Base-by-base conservation (phyloP, 2,888 invertebrate genomes). In the Agrochola lota region DNA sequence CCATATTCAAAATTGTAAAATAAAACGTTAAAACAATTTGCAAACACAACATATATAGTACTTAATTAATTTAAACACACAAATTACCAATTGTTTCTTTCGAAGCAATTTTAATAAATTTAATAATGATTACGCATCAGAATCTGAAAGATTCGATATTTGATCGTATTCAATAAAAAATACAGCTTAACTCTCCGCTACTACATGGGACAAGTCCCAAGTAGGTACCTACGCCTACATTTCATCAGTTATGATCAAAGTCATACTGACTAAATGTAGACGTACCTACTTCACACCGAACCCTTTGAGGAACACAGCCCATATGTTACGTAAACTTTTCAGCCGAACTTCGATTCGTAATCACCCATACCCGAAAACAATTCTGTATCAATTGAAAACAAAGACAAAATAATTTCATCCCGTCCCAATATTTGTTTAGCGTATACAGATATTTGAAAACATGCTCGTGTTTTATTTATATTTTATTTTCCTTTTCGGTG, bases 401-500 rank as follows among this genome's bases (percentile, higher is more conserved):
- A 74, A 71, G 68, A 83, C 64, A 73, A 67, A 84, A 82, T 78
- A 64, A 83, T 84, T 78, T 78, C 55, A 67, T 77, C 71, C 71
- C 80, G 80, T 87, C 78, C 76, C 81, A 83, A 80, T 83, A 81
- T 90, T 87, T 87, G 88, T 26, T 62, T 70, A 78, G 6, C 70
- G 79, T 80, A 88, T 89, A 90, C 89, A 90, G 89, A 89, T 90
- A 92, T 92, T 91, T 89, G 86, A 88, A 91, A 91, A 87, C 86
- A 88, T 87, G 87, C 78, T 84, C 30, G 78, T 78, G 78, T 88
- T 80, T 89, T 91, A 90, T 92, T 91, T 92, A 89, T 91, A 89
- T 91, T 92, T 91, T 91, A 92, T 92, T 91, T 91, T 91, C 90
- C 88, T 90, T 87, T 87, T 88, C 85, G 89, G 89, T 88, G 85